These are phyloP conservation scores for Alexandromys fortis DNA, from an alignment of 2,113 vertebrate species.

Conservation along the genomic window DNA sequence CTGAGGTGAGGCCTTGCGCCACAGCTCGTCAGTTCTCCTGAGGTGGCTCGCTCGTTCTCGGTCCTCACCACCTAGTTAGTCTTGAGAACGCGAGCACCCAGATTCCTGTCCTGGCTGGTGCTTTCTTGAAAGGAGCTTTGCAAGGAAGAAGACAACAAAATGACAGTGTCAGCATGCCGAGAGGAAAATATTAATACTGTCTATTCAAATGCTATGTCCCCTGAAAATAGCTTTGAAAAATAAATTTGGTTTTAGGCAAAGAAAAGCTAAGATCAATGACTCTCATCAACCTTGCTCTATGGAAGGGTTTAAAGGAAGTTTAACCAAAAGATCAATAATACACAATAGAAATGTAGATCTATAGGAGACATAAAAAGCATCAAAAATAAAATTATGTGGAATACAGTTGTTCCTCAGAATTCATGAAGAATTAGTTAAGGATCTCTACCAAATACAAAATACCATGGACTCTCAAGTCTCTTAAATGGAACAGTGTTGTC, in stretches of 20 bases:
- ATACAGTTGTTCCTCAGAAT: not conserved
- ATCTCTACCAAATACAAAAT: not conserved
- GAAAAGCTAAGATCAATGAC: slow-evolving; percentile 5
- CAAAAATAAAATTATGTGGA: not conserved
- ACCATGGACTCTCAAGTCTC: not conserved
- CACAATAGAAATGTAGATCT: not conserved
- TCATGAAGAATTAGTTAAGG: not conserved
- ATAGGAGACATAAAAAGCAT: not conserved
- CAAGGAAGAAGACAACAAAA: not conserved
- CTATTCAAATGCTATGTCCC: not conserved
- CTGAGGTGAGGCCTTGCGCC: not conserved
- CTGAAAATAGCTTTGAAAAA: slow-evolving; percentile 39
- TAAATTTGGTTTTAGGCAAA: not conserved
- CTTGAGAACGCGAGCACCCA: not conserved
- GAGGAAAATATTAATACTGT: slow-evolving; percentile 9
- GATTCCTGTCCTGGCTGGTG: not conserved
- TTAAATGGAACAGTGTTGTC: not conserved
- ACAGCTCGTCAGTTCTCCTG: not conserved
- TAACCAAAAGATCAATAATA: slow-evolving; percentile 16
- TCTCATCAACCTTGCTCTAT: not conserved
- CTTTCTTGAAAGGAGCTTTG: not conserved
- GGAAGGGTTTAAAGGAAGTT: not conserved
- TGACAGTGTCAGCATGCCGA: not conserved
- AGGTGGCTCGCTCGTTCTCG: not conserved
- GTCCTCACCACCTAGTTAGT: not conserved